A percentile compares a stretch with the other conserved stretches of the same genome.
phyloP scores from a whole-genome alignment of 2,888 invertebrate species.

The Galerucella calmariensis region DNA sequence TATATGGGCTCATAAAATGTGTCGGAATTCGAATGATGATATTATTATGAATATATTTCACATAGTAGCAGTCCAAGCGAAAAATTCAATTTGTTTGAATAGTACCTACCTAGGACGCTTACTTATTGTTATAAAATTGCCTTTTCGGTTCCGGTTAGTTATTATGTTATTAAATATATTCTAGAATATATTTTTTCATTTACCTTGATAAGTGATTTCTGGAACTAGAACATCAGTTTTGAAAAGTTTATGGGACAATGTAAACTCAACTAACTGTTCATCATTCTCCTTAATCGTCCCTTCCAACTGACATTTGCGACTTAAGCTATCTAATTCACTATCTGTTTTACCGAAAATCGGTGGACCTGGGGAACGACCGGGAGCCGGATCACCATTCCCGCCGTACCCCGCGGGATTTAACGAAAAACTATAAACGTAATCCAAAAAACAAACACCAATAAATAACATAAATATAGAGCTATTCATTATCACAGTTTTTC shows the following conservation, averaged over 20 bases:
- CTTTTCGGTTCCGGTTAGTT: too few species aligned
- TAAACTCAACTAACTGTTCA: slow-evolving; percentile 67
- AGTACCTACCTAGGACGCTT: too few species aligned
- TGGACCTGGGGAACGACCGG: slow-evolving; percentile 75
- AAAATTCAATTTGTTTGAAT: too few species aligned
- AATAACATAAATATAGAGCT: slow-evolving; percentile 25
- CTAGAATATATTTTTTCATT: background rate
- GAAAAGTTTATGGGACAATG: slow-evolving; percentile 68
- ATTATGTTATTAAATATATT: too few species aligned
- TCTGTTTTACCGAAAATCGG: slow-evolving; percentile 56
- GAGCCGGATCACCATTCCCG: slow-evolving; percentile 71
- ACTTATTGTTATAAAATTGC: too few species aligned
- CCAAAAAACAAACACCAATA: slow-evolving; percentile 26
- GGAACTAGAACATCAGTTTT: slow-evolving; percentile 66
- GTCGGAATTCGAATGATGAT: too few species aligned
- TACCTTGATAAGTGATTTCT: slow-evolving; percentile 71
- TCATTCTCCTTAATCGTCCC: slow-evolving; percentile 44
- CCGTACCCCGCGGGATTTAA: slow-evolving; percentile 26
- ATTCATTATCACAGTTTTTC: slow-evolving; percentile 32
- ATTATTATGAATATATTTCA: too few species aligned
- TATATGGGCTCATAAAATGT: too few species aligned
- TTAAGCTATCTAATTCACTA: slow-evolving; percentile 25
- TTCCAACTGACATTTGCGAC: slow-evolving; percentile 30
- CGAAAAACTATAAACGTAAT: slow-evolving; percentile 24
- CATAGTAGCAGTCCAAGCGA: too few species aligned